These are phyloP conservation scores for Tympanoctomys barrerae DNA, from an alignment of 2,797 vertebrate genomes.

Conservation along the genomic window DNA sequence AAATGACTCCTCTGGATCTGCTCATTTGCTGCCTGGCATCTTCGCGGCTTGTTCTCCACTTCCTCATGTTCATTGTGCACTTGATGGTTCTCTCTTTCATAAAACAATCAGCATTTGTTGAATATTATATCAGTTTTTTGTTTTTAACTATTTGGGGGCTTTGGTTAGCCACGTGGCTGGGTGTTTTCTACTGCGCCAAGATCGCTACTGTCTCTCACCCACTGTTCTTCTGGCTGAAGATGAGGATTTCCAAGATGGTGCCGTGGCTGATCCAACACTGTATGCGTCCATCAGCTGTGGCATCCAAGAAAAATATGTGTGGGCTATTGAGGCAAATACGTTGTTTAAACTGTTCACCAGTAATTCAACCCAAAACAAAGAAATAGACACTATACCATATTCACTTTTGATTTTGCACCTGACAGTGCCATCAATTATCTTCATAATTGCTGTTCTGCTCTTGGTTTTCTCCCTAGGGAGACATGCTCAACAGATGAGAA, in stretches of 20 bases:
- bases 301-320: fast-evolving
- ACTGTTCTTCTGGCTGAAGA: too few relatives aligned
- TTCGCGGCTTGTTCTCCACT: too few relatives aligned
- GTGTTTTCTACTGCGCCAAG: too few relatives aligned
- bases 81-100: too few relatives aligned
- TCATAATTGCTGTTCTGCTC: constrained; percentile 22
- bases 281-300: fast-evolving
- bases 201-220: too few relatives aligned
- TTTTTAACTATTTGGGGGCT: too few relatives aligned
- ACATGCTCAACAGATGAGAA: constrained; percentile 62
- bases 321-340: fast-evolving
- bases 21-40: too few relatives aligned
- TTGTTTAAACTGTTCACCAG: fast-evolving
- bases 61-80: too few relatives aligned
- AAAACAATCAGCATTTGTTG: too few relatives aligned
- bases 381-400: fast-evolving
- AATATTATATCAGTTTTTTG: too few relatives aligned
- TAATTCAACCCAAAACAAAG: background rate
- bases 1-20: background rate
- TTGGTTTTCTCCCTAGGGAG: constrained; percentile 62
- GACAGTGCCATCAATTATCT: background rate
- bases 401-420: fast-evolving
- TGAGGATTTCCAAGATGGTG: background rate
- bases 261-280: constrained; percentile 59
- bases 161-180: too few relatives aligned